Evolutionary conservation across 2,888 invertebrate genomes (phyloP), one percentile per base, ranked within the genome.

Genomic region (Chloromyia formosa): DNA sequence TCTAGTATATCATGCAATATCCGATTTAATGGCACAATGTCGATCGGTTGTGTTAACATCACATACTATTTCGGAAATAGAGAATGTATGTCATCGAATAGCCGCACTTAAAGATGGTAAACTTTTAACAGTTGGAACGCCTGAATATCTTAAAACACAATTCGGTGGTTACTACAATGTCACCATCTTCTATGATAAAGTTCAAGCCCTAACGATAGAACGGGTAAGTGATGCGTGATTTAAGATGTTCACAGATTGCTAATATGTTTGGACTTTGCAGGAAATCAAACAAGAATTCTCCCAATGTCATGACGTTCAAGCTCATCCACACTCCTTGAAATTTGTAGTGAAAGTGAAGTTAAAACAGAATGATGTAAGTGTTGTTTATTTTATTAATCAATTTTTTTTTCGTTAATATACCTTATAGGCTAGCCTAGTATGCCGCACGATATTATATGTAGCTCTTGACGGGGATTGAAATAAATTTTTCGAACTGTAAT

Each of bases 51-150:
- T 86, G n/a, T 78, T 86, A 1, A 86, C 86, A 0, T 86, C 86
- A 1, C 86, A 86, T 77, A 84, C 85, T 3, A 84, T 86, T 62
- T 83, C 84, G 7, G 86, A 86, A 78, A 84, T 86, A 12, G 86
- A 86, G 79, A 80, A 82, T 40, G 80, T 85, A 42, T 86, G 86
- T 64, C 82, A 85, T 79, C 83, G 84, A 1, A 84, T 86, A 35
- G 85, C 83, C 1, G 82, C 86, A 4, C 78, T 86, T 9, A 83
- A 83, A 72, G 83, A 84, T 27, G 86, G 86, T 0, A 82, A 83
- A 72, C 81, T 86, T 74, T 79, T 85, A 18, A 83, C 82, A 53
- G 83, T 82, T 77, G 84, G 83, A 23, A 82, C 81, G 69, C 84
- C 85, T 3, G 80, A 82, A 22, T 81, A 80, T 74, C 78, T 86